phyloP scores from a whole-genome alignment of 2,797 vertebrate species.

The Myotis findleyi region DNA sequence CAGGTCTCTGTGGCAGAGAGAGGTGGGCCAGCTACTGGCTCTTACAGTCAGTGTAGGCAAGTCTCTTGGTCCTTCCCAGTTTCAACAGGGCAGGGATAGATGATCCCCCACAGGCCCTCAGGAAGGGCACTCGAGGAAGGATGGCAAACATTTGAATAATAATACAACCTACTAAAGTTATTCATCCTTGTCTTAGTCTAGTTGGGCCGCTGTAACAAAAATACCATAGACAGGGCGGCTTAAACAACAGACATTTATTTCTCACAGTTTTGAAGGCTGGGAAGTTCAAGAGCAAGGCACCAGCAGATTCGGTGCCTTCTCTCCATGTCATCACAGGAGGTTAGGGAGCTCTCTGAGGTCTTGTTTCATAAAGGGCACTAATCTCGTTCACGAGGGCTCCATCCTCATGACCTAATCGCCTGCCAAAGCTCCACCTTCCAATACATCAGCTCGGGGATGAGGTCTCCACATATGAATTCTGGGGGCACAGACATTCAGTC shows the following conservation, averaged over 20 bases:
- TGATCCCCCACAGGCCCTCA: not conserved
- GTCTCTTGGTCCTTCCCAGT: not conserved
- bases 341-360: not conserved
- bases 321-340: not conserved
- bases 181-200: not conserved
- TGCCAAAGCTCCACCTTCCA: not conserved
- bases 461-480: not conserved
- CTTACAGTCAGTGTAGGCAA: not conserved
- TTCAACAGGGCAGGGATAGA: not conserved
- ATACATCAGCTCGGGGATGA: not conserved
- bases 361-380: not conserved
- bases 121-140: not conserved
- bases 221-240: not conserved
- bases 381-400: not conserved
- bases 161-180: not conserved
- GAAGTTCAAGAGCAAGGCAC: not conserved
- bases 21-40: not conserved
- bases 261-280: not conserved
- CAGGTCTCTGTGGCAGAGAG: not conserved
- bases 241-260: not conserved
- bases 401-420: not conserved
- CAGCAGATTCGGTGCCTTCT: not conserved
- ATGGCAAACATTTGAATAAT: not conserved
- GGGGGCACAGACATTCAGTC: not conserved
- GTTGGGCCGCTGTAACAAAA: not conserved